Conservation (phyloP, 2,113 vertebrate species). For the Nycticryphes semicollaris region DNA sequence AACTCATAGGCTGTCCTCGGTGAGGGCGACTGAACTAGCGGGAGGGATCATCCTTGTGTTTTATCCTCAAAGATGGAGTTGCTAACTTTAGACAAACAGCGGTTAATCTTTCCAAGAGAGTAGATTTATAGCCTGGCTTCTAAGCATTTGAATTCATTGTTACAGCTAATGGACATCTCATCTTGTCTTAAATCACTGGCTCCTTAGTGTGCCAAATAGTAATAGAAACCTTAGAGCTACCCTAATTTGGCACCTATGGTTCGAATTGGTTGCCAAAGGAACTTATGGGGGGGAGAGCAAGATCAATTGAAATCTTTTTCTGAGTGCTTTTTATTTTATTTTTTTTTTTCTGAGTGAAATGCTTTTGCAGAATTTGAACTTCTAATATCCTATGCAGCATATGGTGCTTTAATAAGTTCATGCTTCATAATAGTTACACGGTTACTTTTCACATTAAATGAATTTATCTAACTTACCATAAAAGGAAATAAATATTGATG, state of each 20-base stretch:
- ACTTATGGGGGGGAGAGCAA: background rate
- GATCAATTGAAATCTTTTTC: conserved; percentile 66
- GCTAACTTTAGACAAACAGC: conserved; percentile 60
- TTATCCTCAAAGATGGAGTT: background rate
- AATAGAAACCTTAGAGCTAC: conserved; percentile 64
- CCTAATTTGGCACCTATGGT: conserved; percentile 66
- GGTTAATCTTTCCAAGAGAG: conserved; percentile 36
- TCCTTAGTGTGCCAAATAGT: conserved; percentile 55
- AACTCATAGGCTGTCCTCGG: background rate
- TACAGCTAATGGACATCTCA: conserved; percentile 67
- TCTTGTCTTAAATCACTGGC: conserved; percentile 70
- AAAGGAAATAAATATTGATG: background rate
- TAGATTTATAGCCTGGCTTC: conserved; percentile 26
- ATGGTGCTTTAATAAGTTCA: background rate
- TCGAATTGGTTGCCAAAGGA: conserved; percentile 54
- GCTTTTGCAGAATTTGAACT: background rate
- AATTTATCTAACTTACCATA: background rate
- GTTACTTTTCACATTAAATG: background rate
- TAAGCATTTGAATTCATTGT: conserved; percentile 51
- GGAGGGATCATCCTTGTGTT: background rate
- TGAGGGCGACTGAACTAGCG: background rate
- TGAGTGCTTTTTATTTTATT: conserved; percentile 3
- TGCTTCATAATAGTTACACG: background rate
- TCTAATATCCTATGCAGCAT: background rate
- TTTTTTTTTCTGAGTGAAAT: background rate